A percentile compares a stretch with the other conserved stretches of the same genome.
Conservation (phyloP, 2,888 invertebrate genomes). For the Subacronicta megacephala region DNA sequence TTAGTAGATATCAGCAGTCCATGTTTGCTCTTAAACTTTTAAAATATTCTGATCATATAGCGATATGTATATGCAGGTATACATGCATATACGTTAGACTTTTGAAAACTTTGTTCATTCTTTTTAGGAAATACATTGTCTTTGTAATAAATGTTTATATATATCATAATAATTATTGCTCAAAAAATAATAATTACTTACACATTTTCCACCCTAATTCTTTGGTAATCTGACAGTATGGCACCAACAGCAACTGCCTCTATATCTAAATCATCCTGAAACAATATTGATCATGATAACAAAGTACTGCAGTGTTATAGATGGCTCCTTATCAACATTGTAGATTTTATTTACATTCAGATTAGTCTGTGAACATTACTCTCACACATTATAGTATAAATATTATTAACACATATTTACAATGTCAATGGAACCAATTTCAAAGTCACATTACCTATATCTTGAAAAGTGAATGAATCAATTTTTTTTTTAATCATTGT, state of each 20-base stretch:
- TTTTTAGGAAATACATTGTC: too few species aligned
- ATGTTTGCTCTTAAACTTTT: too few species aligned
- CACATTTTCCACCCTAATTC: constrained; percentile 99
- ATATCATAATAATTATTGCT: too few species aligned
- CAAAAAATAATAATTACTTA: constrained; percentile 89
- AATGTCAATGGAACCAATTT: constrained; percentile 46
- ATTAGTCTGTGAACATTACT: constrained; percentile 25
- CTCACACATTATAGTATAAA: constrained; percentile 27
- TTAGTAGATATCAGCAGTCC: too few species aligned
- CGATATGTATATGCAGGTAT: too few species aligned
- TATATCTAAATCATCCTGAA: constrained; percentile 92
- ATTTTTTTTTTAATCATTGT: neutral
- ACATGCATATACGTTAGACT: too few species aligned
- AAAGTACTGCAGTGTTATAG: constrained; percentile 11
- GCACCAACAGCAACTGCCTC: constrained; percentile 99
- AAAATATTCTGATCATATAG: too few species aligned
- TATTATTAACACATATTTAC: constrained; percentile 38
- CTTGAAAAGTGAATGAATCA: constrained; percentile 21
- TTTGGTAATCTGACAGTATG: constrained; percentile 99
- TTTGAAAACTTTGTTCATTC: too few species aligned
- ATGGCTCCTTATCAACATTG: constrained; percentile 14
- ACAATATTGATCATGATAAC: constrained; percentile 55
- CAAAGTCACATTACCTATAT: constrained; percentile 40
- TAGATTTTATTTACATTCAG: constrained; percentile 31
- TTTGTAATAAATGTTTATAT: too few species aligned